phyloP scores from a whole-genome alignment of 2,888 invertebrate species.

The Limenitis camilla region DNA sequence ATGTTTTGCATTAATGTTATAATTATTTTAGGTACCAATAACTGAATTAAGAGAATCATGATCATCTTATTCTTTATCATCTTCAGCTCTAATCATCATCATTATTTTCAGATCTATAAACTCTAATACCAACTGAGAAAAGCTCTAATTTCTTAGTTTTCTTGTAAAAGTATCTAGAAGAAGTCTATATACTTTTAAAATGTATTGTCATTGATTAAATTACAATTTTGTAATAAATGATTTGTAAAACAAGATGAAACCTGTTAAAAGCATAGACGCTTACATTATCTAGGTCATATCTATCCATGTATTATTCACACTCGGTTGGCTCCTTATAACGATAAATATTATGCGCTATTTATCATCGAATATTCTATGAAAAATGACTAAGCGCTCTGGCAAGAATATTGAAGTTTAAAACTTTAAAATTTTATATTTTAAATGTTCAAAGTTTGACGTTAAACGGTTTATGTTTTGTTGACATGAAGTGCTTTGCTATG shows the following conservation, averaged over 20 bases:
- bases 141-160: too few relatives aligned
- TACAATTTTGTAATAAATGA: not conserved
- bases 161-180: too few relatives aligned
- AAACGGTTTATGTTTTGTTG: constrained; percentile 2
- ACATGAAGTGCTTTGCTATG: constrained; percentile 1
- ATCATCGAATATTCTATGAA: constrained; percentile 16
- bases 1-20: too few relatives aligned
- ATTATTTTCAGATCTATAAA: too few relatives aligned
- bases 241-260: not conserved
- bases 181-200: not conserved
- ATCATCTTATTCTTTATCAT: too few relatives aligned
- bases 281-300: constrained; percentile 14
- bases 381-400: constrained; percentile 15
- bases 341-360: constrained; percentile 21
- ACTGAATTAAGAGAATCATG: too few relatives aligned
- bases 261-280: constrained; percentile 3
- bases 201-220: not conserved
- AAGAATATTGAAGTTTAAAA: constrained; percentile 6
- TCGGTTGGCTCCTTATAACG: constrained; percentile 14
- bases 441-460: not conserved
- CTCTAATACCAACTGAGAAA: too few relatives aligned
- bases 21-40: too few relatives aligned
- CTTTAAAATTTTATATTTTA: constrained; percentile 4
- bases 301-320: constrained; percentile 20
- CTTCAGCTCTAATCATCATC: too few relatives aligned